Percentiles rank a stretch among this genome's conserved stretches.
Conservation (phyloP, 2,888 invertebrate genomes). For the Molorchus minor region DNA sequence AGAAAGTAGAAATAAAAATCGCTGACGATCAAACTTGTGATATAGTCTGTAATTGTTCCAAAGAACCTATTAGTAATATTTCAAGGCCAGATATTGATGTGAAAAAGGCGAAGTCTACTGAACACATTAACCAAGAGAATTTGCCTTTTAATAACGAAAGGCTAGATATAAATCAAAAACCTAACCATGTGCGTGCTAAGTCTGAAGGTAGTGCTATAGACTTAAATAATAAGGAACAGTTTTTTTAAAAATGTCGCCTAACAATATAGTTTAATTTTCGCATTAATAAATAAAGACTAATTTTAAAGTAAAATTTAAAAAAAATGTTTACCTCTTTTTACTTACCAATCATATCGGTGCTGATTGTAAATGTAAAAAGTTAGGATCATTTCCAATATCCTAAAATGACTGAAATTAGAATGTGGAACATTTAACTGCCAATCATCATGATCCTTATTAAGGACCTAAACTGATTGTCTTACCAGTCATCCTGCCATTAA, state of each 20-base stretch:
- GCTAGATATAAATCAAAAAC: slow-evolving; percentile 54
- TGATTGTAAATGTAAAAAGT: too few relatives aligned
- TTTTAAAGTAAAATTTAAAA: too few relatives aligned
- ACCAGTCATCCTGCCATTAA: too few relatives aligned
- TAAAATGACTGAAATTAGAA: too few relatives aligned
- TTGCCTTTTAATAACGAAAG: slow-evolving; percentile 51
- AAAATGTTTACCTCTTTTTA: too few relatives aligned
- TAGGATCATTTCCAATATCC: too few relatives aligned
- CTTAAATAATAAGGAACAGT: slow-evolving; percentile 31
- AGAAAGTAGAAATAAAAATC: slow-evolving; percentile 10
- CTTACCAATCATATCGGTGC: too few relatives aligned
- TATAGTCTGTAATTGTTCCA: neutral
- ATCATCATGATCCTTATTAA: too few relatives aligned
- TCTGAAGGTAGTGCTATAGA: slow-evolving; percentile 63
- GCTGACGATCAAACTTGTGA: neutral
- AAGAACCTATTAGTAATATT: neutral
- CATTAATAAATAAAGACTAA: too few relatives aligned
- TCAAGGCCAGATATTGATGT: neutral
- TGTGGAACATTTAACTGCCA: too few relatives aligned
- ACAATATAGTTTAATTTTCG: too few relatives aligned
- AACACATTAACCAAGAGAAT: slow-evolving; percentile 48
- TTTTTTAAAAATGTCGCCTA: neutral
- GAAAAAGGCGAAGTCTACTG: slow-evolving; percentile 37
- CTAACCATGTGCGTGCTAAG: slow-evolving; percentile 60
- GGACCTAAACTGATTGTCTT: too few relatives aligned